A percentile compares a stretch with the other conserved stretches of the same genome.
These are phyloP conservation scores for Tonatia bakeri DNA, from an alignment of 2,113 vertebrate species.

Conservation along the genomic window DNA sequence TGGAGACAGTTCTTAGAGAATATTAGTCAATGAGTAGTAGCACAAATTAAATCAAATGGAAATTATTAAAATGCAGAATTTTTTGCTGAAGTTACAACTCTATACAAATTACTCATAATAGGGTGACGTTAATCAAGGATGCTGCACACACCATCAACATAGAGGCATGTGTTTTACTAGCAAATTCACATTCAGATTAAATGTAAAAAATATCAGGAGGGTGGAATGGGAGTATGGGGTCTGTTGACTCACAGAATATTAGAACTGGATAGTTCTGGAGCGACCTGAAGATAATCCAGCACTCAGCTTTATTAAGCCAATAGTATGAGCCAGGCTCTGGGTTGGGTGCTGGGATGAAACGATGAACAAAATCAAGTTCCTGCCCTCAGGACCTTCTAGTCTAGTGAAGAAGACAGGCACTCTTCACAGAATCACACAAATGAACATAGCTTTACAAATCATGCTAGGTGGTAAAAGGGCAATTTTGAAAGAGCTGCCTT, in stretches of 20 bases:
- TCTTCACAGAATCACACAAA: neutral
- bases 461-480: neutral
- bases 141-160: neutral
- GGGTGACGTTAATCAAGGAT: neutral
- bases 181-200: neutral
- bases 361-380: neutral
- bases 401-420: neutral
- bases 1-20: slow-evolving; percentile 12
- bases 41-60: slow-evolving; percentile 47
- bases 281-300: neutral
- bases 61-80: slow-evolving; percentile 10
- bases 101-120: neutral
- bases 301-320: neutral
- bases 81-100: slow-evolving; percentile 13
- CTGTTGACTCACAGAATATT: neutral
- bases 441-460: neutral
- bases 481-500: neutral
- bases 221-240: too few relatives aligned
- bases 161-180: neutral
- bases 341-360: neutral
- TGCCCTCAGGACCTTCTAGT: neutral
- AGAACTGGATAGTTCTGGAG: neutral
- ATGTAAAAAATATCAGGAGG: neutral
- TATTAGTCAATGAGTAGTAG: slow-evolving; percentile 24
- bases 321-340: neutral